Evolutionary conservation across 2,113 vertebrate genomes (phyloP).

Genomic region (Dipodomys ordii): DNA sequence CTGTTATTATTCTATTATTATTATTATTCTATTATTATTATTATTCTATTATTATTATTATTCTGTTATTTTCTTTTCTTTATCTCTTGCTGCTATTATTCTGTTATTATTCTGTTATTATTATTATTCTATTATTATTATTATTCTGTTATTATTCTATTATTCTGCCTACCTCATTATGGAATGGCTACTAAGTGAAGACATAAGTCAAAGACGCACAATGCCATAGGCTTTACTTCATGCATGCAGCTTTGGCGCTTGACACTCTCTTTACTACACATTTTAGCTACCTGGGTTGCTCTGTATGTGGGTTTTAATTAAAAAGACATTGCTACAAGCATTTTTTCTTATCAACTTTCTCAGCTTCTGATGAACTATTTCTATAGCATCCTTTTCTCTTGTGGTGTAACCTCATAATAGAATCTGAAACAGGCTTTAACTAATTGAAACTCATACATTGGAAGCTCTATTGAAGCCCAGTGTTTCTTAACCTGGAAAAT

Average conservation of each 20-base stretch:
- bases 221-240: not conserved
- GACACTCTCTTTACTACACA: not conserved
- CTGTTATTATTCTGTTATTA: too few species aligned
- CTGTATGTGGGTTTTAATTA: not conserved
- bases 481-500: slow-evolving; percentile 56
- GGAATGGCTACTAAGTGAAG: not conserved
- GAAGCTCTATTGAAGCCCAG: not conserved
- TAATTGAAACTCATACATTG: slow-evolving; percentile 52
- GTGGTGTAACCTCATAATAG: not conserved
- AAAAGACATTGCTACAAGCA: not conserved
- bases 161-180: not conserved
- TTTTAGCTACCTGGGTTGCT: not conserved
- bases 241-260: rapidly evolving
- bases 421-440: slow-evolving; percentile 1
- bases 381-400: not conserved
- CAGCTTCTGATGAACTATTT: slow-evolving; percentile 39
- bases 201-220: not conserved
- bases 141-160: not conserved
- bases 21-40: too few species aligned
- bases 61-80: too few species aligned
- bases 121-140: too few species aligned
- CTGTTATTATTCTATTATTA: too few species aligned
- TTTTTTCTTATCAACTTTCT: not conserved
- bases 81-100: too few species aligned
- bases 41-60: too few species aligned